phyloP scores from a whole-genome alignment of 2,797 vertebrate species.

The Pseudochromis fuscus region DNA sequence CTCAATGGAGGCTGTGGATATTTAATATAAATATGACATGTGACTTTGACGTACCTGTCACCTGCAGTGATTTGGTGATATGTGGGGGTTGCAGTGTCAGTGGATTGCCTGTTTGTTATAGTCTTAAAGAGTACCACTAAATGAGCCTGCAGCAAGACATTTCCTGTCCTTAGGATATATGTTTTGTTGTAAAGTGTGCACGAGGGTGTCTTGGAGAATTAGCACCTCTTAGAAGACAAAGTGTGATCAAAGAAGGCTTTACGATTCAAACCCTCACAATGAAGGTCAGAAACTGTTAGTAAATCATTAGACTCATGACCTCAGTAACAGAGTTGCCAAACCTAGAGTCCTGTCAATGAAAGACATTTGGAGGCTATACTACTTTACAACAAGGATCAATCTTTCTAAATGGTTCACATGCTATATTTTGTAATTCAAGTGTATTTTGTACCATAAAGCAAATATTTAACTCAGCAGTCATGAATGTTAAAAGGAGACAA shows the following conservation, averaged over 20 bases:
- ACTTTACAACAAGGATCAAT: no score
- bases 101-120: background rate
- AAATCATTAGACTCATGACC: background rate
- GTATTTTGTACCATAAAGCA: background rate
- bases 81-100: background rate
- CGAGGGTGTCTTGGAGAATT: background rate
- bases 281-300: background rate
- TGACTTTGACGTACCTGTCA: slow-evolving; percentile 13
- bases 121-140: background rate
- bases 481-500: slow-evolving; percentile 10
- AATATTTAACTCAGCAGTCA: slow-evolving; percentile 1
- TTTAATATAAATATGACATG: slow-evolving; percentile 1
- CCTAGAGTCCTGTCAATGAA: background rate
- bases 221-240: background rate
- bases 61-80: background rate
- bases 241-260: background rate
- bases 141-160: background rate
- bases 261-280: background rate
- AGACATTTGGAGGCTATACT: no score
- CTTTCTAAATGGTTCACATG: background rate
- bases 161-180: background rate
- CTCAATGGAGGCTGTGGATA: background rate
- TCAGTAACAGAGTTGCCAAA: background rate
- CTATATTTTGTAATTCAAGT: background rate
- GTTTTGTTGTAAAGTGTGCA: background rate